These are phyloP conservation scores for Hemithea aestivaria DNA, from an alignment of 2,888 invertebrate species.

Conservation along the genomic window DNA sequence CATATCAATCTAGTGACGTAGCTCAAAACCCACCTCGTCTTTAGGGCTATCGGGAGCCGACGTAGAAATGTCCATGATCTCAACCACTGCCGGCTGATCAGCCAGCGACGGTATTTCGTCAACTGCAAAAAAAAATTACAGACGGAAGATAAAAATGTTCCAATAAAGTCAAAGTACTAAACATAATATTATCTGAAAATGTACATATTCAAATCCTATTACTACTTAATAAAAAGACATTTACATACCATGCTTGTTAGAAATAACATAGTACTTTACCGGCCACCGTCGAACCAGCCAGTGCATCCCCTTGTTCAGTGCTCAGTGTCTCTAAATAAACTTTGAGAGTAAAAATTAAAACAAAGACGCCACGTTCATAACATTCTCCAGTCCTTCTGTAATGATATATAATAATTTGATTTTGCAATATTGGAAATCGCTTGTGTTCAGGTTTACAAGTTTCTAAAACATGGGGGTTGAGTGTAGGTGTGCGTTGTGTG, in stretches of 20 bases:
- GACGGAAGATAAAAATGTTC: slow-evolving; percentile 44
- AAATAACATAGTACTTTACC: slow-evolving; percentile 34
- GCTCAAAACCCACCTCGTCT: slow-evolving; percentile 37
- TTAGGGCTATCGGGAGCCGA: slow-evolving; percentile 28
- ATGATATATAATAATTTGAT: slow-evolving; percentile 49
- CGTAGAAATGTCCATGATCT: slow-evolving; percentile 38
- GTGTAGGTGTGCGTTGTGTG: too few relatives aligned
- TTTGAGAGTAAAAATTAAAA: slow-evolving; percentile 30
- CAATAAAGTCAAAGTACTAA: slow-evolving; percentile 9
- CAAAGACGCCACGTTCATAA: slow-evolving; percentile 34
- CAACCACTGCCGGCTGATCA: slow-evolving; percentile 25
- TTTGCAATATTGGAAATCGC: too few relatives aligned
- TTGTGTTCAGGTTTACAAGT: too few relatives aligned
- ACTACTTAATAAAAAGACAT: slow-evolving; percentile 18
- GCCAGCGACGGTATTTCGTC: slow-evolving; percentile 25
- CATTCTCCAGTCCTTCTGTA: slow-evolving; percentile 47
- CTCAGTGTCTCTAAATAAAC: slow-evolving; percentile 31
- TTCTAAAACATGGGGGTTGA: too few relatives aligned
- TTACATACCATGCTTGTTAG: slow-evolving; percentile 39
- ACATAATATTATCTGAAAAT: slow-evolving; percentile 37
- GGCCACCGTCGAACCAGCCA: slow-evolving; percentile 17
- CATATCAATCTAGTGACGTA: too few relatives aligned
- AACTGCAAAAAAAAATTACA: slow-evolving; percentile 47
- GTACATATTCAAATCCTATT: slow-evolving; percentile 17
- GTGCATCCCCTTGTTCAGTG: slow-evolving; percentile 18